Conservation (phyloP, 64 coral and sea anemone species). For the Platygyra sinensis region DNA sequence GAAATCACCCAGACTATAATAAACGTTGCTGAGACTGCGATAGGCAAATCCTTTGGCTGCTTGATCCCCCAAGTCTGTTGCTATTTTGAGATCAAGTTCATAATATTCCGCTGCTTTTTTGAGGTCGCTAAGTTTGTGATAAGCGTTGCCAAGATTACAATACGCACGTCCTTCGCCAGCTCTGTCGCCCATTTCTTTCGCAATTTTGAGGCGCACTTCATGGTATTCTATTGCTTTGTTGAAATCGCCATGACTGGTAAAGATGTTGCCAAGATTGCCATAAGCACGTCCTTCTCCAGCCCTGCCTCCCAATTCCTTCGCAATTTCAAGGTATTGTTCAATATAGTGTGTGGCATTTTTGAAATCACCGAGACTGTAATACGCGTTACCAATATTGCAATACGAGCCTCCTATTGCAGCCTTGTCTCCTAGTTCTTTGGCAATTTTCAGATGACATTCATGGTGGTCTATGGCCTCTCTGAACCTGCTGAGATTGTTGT, state of each 20-base stretch:
- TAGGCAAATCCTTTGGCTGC: not conserved
- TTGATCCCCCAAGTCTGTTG: not conserved
- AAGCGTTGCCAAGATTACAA: not conserved
- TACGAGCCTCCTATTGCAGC: not conserved
- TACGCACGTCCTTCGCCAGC: not conserved
- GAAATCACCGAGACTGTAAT: not conserved
- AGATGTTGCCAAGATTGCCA: constrained; percentile 6
- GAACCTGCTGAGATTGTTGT: not conserved
- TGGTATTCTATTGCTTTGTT: constrained; percentile 13
- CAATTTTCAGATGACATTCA: not conserved
- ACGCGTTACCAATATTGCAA: not conserved
- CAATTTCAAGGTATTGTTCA: not conserved
- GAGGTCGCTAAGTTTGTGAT: not conserved
- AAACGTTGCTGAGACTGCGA: not conserved
- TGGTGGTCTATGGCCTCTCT: not conserved
- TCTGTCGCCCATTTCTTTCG: not conserved
- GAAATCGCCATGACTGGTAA: not conserved
- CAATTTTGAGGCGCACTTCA: not conserved
- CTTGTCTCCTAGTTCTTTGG: not conserved
- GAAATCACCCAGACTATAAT: not conserved
- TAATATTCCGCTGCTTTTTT: constrained; percentile 8
- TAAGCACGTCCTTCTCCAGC: constrained; percentile 2
- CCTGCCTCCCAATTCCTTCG: not conserved
- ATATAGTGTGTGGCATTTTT: not conserved
- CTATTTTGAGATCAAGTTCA: not conserved